Evolutionary conservation across 2,797 vertebrate genomes (phyloP).

Genomic region (Oryzias sinensis): DNA sequence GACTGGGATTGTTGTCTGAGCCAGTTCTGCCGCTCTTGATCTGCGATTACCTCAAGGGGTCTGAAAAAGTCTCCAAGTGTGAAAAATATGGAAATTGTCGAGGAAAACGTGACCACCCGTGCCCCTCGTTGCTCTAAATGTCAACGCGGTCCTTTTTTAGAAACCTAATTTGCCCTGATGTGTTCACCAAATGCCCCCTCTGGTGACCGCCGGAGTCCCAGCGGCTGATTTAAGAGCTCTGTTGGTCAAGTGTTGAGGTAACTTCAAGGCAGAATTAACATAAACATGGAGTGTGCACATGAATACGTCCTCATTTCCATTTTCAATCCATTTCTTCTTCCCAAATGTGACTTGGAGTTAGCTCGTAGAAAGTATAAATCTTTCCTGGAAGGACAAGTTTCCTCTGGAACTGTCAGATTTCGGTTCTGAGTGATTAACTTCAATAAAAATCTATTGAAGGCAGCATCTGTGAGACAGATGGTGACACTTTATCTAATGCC

Average conservation of each 20-base stretch:
- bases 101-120: constrained; percentile 25
- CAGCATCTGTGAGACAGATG: not conserved
- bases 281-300: constrained; percentile 5
- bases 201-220: constrained; percentile 30
- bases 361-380: not conserved
- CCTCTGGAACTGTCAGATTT: not conserved
- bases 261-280: constrained; percentile 17
- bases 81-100: constrained; percentile 51
- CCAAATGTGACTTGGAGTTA: not conserved
- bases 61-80: constrained; percentile 20
- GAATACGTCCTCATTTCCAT: not conserved
- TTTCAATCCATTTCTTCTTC: not conserved
- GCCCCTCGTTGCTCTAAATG: constrained; percentile 28
- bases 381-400: not conserved
- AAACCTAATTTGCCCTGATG: constrained; percentile 29
- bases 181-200: constrained; percentile 19
- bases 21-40: constrained; percentile 29
- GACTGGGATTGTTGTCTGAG: constrained; percentile 13
- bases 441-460: too few species aligned
- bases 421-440: too few species aligned
- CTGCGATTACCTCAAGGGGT: constrained; percentile 37
- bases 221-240: constrained; percentile 17
- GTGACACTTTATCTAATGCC: not conserved
- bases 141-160: constrained; percentile 38
- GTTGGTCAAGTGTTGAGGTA: constrained; percentile 8